phyloP scores from a whole-genome alignment of 2,888 invertebrate species.

The Cantharis nigra region DNA sequence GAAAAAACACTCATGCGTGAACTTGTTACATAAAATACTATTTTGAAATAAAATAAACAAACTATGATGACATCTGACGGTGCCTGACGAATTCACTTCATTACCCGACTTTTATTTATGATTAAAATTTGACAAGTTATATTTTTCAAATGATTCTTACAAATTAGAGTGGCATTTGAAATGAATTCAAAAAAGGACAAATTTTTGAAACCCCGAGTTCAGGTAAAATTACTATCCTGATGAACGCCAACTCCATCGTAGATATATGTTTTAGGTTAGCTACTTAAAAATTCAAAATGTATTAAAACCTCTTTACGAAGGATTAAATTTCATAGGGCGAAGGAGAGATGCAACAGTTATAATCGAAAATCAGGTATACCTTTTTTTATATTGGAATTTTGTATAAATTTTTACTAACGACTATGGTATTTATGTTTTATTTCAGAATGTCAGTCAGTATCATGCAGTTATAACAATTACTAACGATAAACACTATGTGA shows the following conservation, averaged over 20 bases:
- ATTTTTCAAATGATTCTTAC: background rate
- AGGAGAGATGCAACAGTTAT: conserved; percentile 45
- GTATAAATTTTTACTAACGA: background rate
- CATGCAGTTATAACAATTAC: conserved; percentile 50
- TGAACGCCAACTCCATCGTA: too few species aligned
- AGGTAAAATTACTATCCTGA: background rate
- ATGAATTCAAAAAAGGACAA: background rate
- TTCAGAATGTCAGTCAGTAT: conserved; percentile 50
- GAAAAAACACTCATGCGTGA: too few species aligned
- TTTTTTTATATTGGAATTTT: background rate
- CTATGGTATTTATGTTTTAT: conserved; percentile 4
- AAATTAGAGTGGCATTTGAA: background rate
- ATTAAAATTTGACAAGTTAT: background rate
- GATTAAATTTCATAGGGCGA: conserved; percentile 50
- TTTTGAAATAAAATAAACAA: too few species aligned
- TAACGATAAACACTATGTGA: conserved; percentile 46
- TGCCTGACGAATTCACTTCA: background rate
- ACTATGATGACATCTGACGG: background rate
- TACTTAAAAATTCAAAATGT: conserved; percentile 36
- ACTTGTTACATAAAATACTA: too few species aligned
- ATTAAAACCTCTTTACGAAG: conserved; percentile 41
- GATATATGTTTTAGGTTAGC: conserved; percentile 37
- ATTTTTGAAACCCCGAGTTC: background rate
- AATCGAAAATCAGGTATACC: conserved; percentile 47
- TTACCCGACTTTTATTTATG: background rate